Percentiles rank a stretch among this genome's conserved stretches.
Evolutionary conservation across 2,888 invertebrate genomes (phyloP).

Genomic region (Reticulitermes lucifugus): DNA sequence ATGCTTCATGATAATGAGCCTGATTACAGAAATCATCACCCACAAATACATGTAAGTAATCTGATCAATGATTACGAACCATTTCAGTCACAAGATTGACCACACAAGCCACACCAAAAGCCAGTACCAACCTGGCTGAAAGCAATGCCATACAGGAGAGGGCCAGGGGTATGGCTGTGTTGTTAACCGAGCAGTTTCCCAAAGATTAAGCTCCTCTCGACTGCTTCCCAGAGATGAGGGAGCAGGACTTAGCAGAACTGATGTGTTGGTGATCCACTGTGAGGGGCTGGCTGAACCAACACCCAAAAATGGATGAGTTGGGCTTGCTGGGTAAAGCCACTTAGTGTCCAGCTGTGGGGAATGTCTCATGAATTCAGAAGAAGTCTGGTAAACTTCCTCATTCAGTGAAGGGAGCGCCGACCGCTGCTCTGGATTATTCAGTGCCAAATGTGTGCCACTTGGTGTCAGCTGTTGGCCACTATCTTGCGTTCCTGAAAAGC

Average conservation of each 20-base stretch:
- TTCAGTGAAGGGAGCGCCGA: conserved; percentile 16
- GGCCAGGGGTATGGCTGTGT: conserved; percentile 58
- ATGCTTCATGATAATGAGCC: no score
- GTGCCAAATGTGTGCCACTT: neutral
- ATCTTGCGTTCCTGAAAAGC: conserved; percentile 47
- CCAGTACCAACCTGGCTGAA: conserved; percentile 57
- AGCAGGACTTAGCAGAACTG: conserved; percentile 58
- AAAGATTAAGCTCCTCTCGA: conserved; percentile 57
- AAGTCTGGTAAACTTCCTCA: neutral
- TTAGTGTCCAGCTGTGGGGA: neutral
- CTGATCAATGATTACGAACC: no score
- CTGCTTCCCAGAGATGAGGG: conserved; percentile 58
- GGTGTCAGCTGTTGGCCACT: conserved; percentile 8
- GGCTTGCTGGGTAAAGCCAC: conserved; percentile 13
- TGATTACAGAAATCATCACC: no score
- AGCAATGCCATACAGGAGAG: conserved; percentile 63
- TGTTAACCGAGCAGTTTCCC: conserved; percentile 45
- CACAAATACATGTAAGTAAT: no score
- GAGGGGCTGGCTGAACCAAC: conserved; percentile 19
- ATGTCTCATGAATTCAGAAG: neutral
- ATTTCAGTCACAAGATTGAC: no score
- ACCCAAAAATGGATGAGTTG: conserved; percentile 22
- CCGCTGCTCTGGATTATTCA: conserved; percentile 8
- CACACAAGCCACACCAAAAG: neutral
- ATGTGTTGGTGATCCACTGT: conserved; percentile 50